These are phyloP conservation scores for Passerina amoena DNA, from an alignment of 2,113 vertebrate species.

Conservation along the genomic window DNA sequence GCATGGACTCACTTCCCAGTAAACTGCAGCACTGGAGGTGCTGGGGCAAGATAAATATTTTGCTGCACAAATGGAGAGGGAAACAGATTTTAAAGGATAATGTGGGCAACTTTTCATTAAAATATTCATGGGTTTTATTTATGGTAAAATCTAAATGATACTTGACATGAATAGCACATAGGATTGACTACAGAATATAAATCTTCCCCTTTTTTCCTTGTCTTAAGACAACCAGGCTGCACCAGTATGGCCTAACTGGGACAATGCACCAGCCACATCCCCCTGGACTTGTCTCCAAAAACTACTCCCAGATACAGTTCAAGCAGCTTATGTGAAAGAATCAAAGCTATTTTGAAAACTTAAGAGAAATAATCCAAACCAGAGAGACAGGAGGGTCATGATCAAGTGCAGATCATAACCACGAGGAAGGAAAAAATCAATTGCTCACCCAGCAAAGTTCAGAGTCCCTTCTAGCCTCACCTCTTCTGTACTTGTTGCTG, in stretches of 20 bases:
- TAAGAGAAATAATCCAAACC: neutral
- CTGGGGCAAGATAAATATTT: neutral
- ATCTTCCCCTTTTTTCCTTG: neutral
- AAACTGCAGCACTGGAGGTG: neutral
- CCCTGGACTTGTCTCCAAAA: neutral
- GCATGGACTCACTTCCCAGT: accelerated
- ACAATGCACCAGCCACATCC: accelerated
- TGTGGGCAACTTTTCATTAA: neutral
- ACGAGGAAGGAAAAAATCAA: neutral
- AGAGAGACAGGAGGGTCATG: accelerated
- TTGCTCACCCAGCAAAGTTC: neutral
- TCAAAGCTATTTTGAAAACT: neutral
- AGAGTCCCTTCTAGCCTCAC: neutral
- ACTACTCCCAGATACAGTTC: neutral
- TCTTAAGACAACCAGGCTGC: neutral
- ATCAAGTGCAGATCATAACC: neutral
- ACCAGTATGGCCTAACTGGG: accelerated
- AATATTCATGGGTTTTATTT: neutral
- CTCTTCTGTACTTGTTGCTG: neutral
- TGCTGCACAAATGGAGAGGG: neutral
- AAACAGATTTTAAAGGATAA: neutral
- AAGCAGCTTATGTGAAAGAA: neutral
- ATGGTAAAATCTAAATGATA: neutral
- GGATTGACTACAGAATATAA: neutral
- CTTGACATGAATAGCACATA: neutral